Evolutionary conservation across 2,113 vertebrate genomes (phyloP).

Genomic region (Bos indicus): DNA sequence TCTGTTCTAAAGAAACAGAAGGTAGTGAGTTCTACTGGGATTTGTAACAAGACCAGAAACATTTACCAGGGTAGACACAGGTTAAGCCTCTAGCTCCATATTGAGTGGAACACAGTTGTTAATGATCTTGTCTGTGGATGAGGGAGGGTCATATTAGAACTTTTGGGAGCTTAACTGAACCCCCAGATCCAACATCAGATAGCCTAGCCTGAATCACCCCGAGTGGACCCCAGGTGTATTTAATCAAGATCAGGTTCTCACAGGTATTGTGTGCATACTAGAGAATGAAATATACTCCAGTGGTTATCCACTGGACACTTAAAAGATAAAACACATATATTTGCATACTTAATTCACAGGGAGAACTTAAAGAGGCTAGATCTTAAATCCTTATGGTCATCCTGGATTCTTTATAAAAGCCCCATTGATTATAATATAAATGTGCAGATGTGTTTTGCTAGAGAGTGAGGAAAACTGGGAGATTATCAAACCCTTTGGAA

Average conservation of each 20-base stretch:
- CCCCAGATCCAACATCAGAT: background rate
- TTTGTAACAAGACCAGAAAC: background rate
- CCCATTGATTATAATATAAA: background rate
- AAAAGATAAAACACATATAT: background rate
- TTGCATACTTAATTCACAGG: background rate
- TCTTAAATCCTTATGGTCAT: background rate
- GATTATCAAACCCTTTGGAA: background rate
- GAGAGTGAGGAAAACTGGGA: background rate
- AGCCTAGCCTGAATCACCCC: background rate
- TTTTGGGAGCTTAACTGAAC: background rate
- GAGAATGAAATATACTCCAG: background rate
- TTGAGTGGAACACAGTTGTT: background rate
- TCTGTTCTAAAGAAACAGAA: background rate
- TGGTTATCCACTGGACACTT: background rate
- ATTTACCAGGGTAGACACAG: background rate
- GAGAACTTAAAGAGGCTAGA: background rate
- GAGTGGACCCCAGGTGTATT: background rate
- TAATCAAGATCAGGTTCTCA: background rate
- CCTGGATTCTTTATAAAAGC: background rate
- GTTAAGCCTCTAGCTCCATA: background rate
- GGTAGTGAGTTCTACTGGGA: background rate
- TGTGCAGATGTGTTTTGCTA: background rate
- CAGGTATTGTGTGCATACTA: background rate
- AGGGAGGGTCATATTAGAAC: background rate
- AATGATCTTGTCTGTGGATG: background rate